phyloP scores from a whole-genome alignment of 2,888 invertebrate species.

The Hipparchia sbordonii region DNA sequence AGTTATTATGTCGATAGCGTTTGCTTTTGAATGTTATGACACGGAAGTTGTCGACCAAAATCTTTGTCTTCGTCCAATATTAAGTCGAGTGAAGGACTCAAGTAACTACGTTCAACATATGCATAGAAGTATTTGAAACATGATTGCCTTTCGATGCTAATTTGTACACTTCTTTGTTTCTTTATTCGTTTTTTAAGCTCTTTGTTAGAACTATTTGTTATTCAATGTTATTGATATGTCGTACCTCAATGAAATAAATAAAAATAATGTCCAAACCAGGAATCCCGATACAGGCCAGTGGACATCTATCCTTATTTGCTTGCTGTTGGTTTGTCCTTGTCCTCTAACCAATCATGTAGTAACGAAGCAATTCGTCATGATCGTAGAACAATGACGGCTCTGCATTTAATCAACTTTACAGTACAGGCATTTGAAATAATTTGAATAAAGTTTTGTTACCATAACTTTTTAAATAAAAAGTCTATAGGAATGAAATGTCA shows the following conservation, averaged over 20 bases:
- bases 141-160: neutral
- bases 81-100: conserved; percentile 8
- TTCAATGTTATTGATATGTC: neutral
- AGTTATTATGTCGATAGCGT: conserved; percentile 10
- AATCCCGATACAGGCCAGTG: too few species aligned
- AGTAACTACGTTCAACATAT: neutral
- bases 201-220: neutral
- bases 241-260: neutral
- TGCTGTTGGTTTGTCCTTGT: too few species aligned
- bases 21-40: conserved; percentile 51
- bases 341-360: too few species aligned
- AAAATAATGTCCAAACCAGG: too few species aligned
- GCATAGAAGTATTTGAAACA: neutral
- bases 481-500: too few species aligned
- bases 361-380: too few species aligned
- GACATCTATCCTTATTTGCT: too few species aligned
- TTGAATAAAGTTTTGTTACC: too few species aligned
- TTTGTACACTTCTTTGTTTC: neutral
- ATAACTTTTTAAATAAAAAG: too few species aligned
- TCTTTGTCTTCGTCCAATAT: conserved; percentile 40
- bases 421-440: too few species aligned
- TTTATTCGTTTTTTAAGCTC: neutral
- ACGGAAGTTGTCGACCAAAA: conserved; percentile 42
- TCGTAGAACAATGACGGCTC: too few species aligned
- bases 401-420: too few species aligned